Evolutionary conservation across 1,140 invertebrate genomes (phyloP), one percentile per base, ranked within the genome.

Genomic region (Drosophila ananassae): DNA sequence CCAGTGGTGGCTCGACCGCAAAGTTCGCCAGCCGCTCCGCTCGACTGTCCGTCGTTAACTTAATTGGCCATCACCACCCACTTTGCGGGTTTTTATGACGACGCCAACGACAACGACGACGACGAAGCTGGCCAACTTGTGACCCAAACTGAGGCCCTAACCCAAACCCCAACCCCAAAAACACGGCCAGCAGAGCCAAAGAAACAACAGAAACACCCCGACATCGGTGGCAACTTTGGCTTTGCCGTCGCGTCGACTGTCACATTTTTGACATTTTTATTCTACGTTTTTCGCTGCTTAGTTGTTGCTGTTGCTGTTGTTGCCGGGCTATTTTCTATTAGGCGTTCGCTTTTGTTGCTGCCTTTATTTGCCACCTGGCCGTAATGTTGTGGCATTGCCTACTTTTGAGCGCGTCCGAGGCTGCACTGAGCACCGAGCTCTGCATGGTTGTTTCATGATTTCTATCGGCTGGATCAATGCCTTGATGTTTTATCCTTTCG

Each of bases 1-100:
- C 68, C 59, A 53, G 61, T 46, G 63, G 53, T 56, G 59, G 83
- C 76, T 75, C 76, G 79, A 89, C 83, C 84, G 73, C 79, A 89
- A 89, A 89, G 79, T 89, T 89, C 61, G 83, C 73, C 62, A 61
- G 58, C 39, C 66, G 77, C 73, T 8, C 62, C 44, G 66, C 63
- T 57, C 66, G 12, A 63, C 62, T 64, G 66, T 69, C 66, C 76
- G 79, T 89, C 83, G 83, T 89, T 89, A 89, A 89, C 84, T 89
- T 89, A 89, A 89, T 89, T 89, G 83, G 83, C 84, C 83, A 89
- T 89, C 83, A 89, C 83, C 83, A 89, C 83, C 83, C 83, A 89
- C 83, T 89, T 89, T 89, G 84, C 79, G 83, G 83, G 83, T 87
- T 87, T 87, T 87, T 87, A 87, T 87, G 82, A 61, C 73, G 55